Conservation (phyloP, 2,888 invertebrate genomes). For the Ophraella communa region DNA sequence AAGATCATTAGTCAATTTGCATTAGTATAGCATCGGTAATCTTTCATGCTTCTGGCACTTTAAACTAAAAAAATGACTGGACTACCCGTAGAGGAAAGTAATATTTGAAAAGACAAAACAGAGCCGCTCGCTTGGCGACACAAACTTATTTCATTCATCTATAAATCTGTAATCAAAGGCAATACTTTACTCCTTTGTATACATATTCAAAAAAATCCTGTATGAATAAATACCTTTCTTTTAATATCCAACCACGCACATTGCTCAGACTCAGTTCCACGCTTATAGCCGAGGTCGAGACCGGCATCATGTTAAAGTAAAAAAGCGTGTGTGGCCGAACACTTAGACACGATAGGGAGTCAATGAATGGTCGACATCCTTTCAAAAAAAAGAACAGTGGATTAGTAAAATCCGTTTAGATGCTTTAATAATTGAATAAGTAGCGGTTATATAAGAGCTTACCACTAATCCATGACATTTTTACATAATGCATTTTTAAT, state of each 20-base stretch:
- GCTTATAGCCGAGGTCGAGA: not conserved
- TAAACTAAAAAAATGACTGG: too few species aligned
- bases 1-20: too few species aligned
- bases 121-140: not conserved
- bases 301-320: not conserved
- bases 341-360: constrained; percentile 1
- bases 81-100: not conserved
- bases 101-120: not conserved
- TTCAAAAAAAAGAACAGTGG: constrained; percentile 26
- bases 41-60: too few species aligned
- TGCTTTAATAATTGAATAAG: constrained; percentile 9
- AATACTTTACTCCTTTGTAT: constrained; percentile 21
- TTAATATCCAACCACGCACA: constrained; percentile 24
- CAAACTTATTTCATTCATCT: not conserved
- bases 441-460: not conserved
- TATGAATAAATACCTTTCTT: constrained; percentile 21
- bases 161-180: constrained; percentile 24
- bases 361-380: constrained; percentile 25
- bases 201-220: constrained; percentile 13
- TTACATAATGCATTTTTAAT: constrained; percentile 1
- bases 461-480: not conserved
- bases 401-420: constrained; percentile 26
- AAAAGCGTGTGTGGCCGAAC: constrained; percentile 20
- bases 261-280: not conserved
- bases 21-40: too few species aligned